phyloP scores from a whole-genome alignment of 2,113 vertebrate genomes.

The Danionella cerebrum region DNA sequence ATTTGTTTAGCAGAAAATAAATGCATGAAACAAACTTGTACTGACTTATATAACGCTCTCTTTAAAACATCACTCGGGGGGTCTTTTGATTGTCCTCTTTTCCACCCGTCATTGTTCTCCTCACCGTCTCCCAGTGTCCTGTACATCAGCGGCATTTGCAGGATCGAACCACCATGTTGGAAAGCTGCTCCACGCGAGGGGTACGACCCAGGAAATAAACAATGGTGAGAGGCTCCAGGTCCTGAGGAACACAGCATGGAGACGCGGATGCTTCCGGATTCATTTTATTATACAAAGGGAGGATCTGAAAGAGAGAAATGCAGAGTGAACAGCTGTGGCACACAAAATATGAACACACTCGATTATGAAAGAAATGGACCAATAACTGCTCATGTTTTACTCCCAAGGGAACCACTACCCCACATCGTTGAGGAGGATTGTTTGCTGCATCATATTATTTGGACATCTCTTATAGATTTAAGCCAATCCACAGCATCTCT shows the following conservation, averaged over 20 bases:
- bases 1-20: not conserved
- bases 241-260: conserved; percentile 72
- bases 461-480: too few relatives aligned
- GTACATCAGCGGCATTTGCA: conserved; percentile 66
- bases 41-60: too few relatives aligned
- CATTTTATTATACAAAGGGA: conserved; percentile 73
- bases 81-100: not conserved
- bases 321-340: conserved; percentile 10
- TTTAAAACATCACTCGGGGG: too few relatives aligned
- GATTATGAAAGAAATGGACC: too few relatives aligned
- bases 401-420: too few relatives aligned
- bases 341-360: too few relatives aligned
- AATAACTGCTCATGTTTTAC: too few relatives aligned
- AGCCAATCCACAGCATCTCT: too few relatives aligned
- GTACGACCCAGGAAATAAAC: conserved; percentile 69
- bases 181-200: conserved; percentile 70
- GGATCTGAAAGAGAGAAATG: conserved; percentile 56
- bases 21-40: not conserved
- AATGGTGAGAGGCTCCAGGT: conserved; percentile 73
- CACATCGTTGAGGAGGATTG: too few relatives aligned
- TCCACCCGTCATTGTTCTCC: conserved; percentile 12
- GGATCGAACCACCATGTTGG: conserved; percentile 73
- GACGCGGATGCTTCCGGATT: conserved; percentile 69
- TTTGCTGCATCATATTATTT: too few relatives aligned
- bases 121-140: not conserved